These are phyloP conservation scores for Phalacrocorax brasilianus DNA, from an alignment of 2,113 vertebrate genomes.

Conservation along the genomic window DNA sequence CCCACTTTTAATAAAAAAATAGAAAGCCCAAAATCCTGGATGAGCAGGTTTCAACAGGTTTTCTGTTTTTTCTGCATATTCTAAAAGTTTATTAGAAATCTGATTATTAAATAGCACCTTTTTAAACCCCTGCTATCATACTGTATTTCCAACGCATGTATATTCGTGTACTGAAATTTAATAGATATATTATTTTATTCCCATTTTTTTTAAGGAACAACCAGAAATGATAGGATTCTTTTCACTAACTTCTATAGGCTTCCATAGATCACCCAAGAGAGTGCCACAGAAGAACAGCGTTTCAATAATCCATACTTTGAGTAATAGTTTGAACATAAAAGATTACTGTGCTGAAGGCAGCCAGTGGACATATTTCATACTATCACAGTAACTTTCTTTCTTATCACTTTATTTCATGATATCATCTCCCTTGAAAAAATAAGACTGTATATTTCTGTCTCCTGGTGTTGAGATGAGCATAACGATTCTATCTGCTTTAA, in stretches of 20 bases:
- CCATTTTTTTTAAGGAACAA: not conserved
- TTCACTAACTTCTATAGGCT: not conserved
- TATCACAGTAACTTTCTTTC: constrained; percentile 6
- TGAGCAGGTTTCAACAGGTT: fast-evolving
- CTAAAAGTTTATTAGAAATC: not conserved
- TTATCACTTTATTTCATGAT: constrained; percentile 34
- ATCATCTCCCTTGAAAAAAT: constrained; percentile 46
- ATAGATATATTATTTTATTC: not conserved
- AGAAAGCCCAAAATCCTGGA: not conserved
- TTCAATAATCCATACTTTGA: constrained; percentile 38
- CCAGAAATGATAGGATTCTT: not conserved
- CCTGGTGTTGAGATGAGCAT: not conserved
- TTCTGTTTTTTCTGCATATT: not conserved
- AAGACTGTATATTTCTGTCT: constrained; percentile 3
- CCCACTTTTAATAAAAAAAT: not conserved
- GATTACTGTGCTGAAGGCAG: constrained; percentile 34
- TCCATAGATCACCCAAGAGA: constrained; percentile 20
- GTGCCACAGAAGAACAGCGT: not conserved
- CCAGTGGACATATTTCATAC: constrained; percentile 24
- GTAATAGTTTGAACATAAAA: constrained; percentile 47
- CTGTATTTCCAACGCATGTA: not conserved
- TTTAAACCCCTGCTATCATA: not conserved
- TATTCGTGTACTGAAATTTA: not conserved
- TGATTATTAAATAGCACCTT: not conserved
- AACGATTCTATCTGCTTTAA: constrained; percentile 11